These are phyloP conservation scores for Scrobipalpa costella DNA, from an alignment of 2,888 invertebrate species.

Conservation along the genomic window DNA sequence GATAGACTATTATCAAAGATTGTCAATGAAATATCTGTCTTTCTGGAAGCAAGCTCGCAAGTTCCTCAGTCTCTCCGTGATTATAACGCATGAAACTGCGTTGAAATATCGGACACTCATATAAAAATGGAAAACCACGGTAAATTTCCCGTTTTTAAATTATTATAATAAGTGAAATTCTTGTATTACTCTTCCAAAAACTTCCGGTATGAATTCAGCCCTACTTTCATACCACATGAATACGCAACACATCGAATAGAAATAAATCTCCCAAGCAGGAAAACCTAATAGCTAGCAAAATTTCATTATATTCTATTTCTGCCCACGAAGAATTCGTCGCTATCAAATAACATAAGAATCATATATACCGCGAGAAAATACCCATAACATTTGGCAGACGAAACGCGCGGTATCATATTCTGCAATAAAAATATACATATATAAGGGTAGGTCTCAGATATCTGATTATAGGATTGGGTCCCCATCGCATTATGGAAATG, in stretches of 20 bases:
- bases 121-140: too few relatives aligned
- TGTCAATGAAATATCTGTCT: too few relatives aligned
- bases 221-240: neutral
- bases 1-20: too few relatives aligned
- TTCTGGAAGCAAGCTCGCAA: too few relatives aligned
- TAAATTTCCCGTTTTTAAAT: too few relatives aligned
- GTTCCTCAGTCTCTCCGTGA: too few relatives aligned
- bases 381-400: constrained; percentile 51
- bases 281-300: neutral
- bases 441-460: constrained; percentile 62
- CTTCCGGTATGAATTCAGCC: neutral
- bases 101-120: too few relatives aligned
- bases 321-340: constrained; percentile 6
- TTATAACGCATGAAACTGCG: too few relatives aligned
- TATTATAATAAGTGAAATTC: too few relatives aligned
- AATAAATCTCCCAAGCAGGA: constrained; percentile 5
- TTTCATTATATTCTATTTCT: neutral
- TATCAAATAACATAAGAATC: constrained; percentile 30
- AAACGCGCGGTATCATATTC: constrained; percentile 48
- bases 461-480: constrained; percentile 71
- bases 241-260: neutral
- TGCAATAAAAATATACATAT: constrained; percentile 66
- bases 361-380: constrained; percentile 41
- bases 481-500: constrained; percentile 73
- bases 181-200: too few relatives aligned